These are phyloP conservation scores for Lethenteron reissneri DNA, from an alignment of 2,113 vertebrate genomes.

Conservation along the genomic window DNA sequence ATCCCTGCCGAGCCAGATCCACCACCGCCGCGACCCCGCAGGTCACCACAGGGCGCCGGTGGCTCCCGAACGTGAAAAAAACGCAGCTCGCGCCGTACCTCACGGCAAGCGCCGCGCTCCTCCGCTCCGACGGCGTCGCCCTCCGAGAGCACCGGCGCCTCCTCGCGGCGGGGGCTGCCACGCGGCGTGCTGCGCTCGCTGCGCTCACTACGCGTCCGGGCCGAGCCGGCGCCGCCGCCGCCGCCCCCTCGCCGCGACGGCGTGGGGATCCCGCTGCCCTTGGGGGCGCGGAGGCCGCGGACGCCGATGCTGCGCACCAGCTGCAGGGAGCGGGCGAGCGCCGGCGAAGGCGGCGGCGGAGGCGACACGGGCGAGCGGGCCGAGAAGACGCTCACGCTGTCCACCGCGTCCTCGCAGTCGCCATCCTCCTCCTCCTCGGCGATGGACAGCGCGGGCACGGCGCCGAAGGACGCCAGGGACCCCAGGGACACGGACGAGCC, in stretches of 20 bases:
- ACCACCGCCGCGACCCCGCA: too few species aligned
- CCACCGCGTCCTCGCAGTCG: neutral
- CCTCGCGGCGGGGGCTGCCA: neutral
- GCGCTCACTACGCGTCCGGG: neutral
- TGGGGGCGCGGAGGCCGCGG: neutral
- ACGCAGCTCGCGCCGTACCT: too few species aligned
- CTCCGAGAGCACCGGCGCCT: too few species aligned
- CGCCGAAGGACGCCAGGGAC: neutral
- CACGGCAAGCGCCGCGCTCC: too few species aligned
- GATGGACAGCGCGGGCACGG: neutral
- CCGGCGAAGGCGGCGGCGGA: neutral
- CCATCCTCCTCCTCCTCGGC: constrained; percentile 2
- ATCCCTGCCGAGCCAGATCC: too few species aligned
- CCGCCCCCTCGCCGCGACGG: neutral
- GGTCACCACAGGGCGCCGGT: too few species aligned
- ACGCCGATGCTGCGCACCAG: neutral
- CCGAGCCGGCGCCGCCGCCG: neutral
- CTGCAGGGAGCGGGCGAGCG: neutral
- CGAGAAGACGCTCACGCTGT: constrained; percentile 1
- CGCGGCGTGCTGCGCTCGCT: neutral
- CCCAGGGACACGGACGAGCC: neutral
- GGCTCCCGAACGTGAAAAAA: too few species aligned
- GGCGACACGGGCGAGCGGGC: neutral
- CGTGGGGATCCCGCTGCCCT: neutral
- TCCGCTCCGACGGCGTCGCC: too few species aligned